phyloP scores from a whole-genome alignment of 2,888 invertebrate genomes.

The Heliothis peltigera region DNA sequence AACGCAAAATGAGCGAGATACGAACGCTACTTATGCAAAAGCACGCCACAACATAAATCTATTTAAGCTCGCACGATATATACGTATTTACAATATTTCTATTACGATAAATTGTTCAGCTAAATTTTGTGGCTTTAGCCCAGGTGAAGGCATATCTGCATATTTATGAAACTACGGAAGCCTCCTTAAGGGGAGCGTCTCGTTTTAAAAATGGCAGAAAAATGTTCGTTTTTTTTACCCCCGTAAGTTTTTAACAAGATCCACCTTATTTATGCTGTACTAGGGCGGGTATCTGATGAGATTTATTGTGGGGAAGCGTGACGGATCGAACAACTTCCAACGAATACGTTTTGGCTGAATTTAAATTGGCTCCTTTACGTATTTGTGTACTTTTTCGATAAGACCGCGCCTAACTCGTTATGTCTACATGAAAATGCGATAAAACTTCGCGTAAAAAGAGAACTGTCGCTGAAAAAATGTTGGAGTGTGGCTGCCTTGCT shows the following conservation, averaged over 20 bases:
- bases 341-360: slow-evolving; percentile 77
- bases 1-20: slow-evolving; percentile 72
- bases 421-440: slow-evolving; percentile 58
- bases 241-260: slow-evolving; percentile 89
- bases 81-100: slow-evolving; percentile 88
- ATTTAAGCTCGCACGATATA: slow-evolving; percentile 82
- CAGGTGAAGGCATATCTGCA: slow-evolving; percentile 89
- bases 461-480: slow-evolving; percentile 45
- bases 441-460: slow-evolving; percentile 49
- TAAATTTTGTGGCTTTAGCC: slow-evolving; percentile 87
- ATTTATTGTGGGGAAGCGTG: slow-evolving; percentile 86
- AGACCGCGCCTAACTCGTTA: slow-evolving; percentile 55
- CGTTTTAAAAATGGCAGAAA: slow-evolving; percentile 85
- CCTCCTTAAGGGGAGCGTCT: slow-evolving; percentile 85
- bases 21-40: slow-evolving; percentile 82
- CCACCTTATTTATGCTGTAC: slow-evolving; percentile 86
- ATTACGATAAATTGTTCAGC: slow-evolving; percentile 87
- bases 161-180: slow-evolving; percentile 88
- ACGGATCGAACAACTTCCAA: slow-evolving; percentile 84
- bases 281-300: slow-evolving; percentile 81
- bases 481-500: slow-evolving; percentile 34
- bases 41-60: slow-evolving; percentile 85
- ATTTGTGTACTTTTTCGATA: slow-evolving; percentile 64
- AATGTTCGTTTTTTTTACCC: slow-evolving; percentile 82
- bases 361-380: slow-evolving; percentile 79